Evolutionary conservation across 1,140 invertebrate species (phyloP), one percentile per base, ranked within the genome.

Genomic region (Heliconius congener): DNA sequence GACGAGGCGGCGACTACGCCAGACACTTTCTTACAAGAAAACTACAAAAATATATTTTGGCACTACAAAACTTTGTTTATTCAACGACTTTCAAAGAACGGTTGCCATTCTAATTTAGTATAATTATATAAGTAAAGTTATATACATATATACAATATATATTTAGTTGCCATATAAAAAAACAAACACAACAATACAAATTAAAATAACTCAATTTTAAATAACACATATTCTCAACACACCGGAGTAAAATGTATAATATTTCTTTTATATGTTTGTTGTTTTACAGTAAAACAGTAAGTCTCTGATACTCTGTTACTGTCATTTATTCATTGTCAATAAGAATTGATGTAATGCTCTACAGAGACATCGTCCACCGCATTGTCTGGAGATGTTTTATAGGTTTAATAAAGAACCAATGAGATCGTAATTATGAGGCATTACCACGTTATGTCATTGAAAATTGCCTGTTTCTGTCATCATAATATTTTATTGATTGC

Each of bases 381-480:
- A 66, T 66, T 30, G 39, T 83, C 74, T 86, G 78, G 85, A 83
- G 87, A 86, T 90, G 84, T 87, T 91, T 91, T 89, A 93, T 89
- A 84, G 84, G 84, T 76, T 85, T 90, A 88, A 91, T 93, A 91
- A 90, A 92, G 90, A 88, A 91, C 87, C 84, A 89, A 89, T 85
- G 86, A 79, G 70, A 74, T 83, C 90, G 91, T 90, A 89, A 91
- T 91, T 87, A 90, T 75, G 71, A 73, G 72, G 85, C 87, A 86
- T 88, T 88, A 87, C 79, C 81, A 79, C 82, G 84, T 83, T 87
- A 83, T 83, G 73, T 85, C 80, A 86, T 86, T 81, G 84, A 79
- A 89, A 88, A 89, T 88, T 88, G 84, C 83, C 66, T 72, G 76
- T 77, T 75, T 80, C 60, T 78, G 72, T 80, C 75, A 72, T 74